Evolutionary conservation across 2,888 invertebrate species (phyloP).

Genomic region (Lobophora halterata): DNA sequence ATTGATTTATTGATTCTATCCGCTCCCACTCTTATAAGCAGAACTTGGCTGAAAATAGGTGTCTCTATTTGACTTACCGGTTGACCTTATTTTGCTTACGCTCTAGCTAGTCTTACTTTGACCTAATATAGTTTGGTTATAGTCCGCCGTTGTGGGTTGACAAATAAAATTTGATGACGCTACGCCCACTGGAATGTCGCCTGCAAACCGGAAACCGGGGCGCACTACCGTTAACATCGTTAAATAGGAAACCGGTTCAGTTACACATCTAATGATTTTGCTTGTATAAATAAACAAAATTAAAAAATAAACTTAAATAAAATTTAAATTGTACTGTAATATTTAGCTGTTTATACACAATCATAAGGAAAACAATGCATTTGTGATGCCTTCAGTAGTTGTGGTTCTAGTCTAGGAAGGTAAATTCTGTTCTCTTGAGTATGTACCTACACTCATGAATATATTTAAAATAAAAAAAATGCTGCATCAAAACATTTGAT

Average conservation of each 20-base stretch:
- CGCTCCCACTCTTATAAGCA: slow-evolving; percentile 6
- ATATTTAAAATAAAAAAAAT: no score
- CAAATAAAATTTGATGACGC: slow-evolving; percentile 67
- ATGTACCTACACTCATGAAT: no score
- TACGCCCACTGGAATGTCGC: slow-evolving; percentile 61
- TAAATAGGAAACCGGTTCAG: slow-evolving; percentile 62
- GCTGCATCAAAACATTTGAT: no score
- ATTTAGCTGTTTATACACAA: no score
- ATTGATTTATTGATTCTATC: slow-evolving; percentile 30
- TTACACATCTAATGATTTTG: slow-evolving; percentile 38
- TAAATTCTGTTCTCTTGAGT: no score
- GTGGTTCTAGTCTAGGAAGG: no score
- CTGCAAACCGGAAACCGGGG: slow-evolving; percentile 64
- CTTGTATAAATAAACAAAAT: no score
- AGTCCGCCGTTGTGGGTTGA: slow-evolving; percentile 45
- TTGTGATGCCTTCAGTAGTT: no score
- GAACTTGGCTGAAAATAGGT: slow-evolving; percentile 8
- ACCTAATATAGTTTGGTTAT: slow-evolving; percentile 33
- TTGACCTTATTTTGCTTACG: slow-evolving; percentile 38
- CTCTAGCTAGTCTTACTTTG: slow-evolving; percentile 29
- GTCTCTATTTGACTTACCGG: slow-evolving; percentile 23
- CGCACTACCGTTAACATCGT: slow-evolving; percentile 69
- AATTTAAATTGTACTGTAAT: no score
- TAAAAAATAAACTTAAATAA: no score
- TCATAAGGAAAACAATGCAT: no score